Conservation (phyloP, 2,797 vertebrate species). For the Menidia menidia region DNA sequence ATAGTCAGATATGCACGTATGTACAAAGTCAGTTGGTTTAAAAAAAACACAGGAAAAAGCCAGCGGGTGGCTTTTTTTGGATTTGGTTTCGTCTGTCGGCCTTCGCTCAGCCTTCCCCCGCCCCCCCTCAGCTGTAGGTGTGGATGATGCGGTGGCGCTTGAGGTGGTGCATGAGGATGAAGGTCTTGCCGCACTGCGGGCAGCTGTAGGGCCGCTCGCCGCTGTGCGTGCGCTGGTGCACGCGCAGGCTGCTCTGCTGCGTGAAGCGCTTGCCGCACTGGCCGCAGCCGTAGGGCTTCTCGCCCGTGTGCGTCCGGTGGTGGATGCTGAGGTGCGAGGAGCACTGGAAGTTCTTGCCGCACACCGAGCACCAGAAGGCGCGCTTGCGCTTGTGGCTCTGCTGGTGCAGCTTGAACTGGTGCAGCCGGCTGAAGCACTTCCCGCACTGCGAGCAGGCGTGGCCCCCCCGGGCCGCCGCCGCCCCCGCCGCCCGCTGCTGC, state of each 20-base stretch:
- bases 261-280: conserved; percentile 83
- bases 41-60: background rate
- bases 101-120: background rate
- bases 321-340: conserved; percentile 82
- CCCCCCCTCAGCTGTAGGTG: conserved; percentile 63
- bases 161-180: conserved; percentile 81
- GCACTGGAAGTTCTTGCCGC: conserved; percentile 82
- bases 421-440: conserved; percentile 72
- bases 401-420: conserved; percentile 82
- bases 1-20: conserved; percentile 63
- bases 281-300: conserved; percentile 78
- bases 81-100: conserved; percentile 24
- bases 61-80: background rate
- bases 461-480: conserved; percentile 38
- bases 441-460: conserved; percentile 75
- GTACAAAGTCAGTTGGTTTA: conserved; percentile 35
- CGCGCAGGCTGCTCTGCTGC: conserved; percentile 82
- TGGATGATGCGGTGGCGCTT: conserved; percentile 79
- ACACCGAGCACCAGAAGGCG: conserved; percentile 78
- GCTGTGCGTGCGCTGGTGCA: conserved; percentile 83
- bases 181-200: conserved; percentile 79
- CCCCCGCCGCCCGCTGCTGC: conserved; percentile 12
- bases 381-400: conserved; percentile 79
- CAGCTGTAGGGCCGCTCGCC: conserved; percentile 81
- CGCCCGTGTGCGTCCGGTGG: conserved; percentile 81